A percentile compares a stretch with the other conserved stretches of the same genome.
Conservation (phyloP, 92 coral and sea anemone species). For the Porites rus region DNA sequence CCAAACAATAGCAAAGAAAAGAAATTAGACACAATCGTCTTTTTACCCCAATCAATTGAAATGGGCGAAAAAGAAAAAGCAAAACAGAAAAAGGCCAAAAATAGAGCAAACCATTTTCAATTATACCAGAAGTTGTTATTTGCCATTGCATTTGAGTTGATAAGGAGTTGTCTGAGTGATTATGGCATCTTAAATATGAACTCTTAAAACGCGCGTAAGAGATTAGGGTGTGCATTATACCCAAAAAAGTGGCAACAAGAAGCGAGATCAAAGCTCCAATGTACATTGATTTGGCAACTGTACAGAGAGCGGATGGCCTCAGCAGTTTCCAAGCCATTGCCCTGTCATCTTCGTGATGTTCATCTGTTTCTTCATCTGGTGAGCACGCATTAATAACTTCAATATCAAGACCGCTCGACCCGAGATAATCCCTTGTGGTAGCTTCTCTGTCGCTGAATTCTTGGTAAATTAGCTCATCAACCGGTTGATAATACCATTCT, state of each 20-base stretch:
- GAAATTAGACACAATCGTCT: not conserved
- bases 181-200: not conserved
- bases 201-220: not conserved
- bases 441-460: too few species aligned
- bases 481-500: too few species aligned
- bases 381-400: not conserved
- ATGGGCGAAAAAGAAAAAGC: slow-evolving; percentile 5
- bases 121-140: not conserved
- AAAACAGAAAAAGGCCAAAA: not conserved
- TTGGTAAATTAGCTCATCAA: too few species aligned
- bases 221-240: not conserved
- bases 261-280: slow-evolving; percentile 31
- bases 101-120: not conserved
- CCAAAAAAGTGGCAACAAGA: not conserved
- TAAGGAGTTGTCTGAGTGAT: not conserved
- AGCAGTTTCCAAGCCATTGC: slow-evolving; percentile 19
- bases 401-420: not conserved
- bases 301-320: not conserved
- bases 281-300: slow-evolving; percentile 26
- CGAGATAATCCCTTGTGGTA: too few species aligned
- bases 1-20: not conserved
- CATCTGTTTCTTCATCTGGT: not conserved
- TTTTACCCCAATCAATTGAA: slow-evolving; percentile 1
- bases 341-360: not conserved
- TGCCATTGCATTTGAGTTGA: not conserved